phyloP scores from a whole-genome alignment of 2,113 vertebrate species.

The Nycticryphes semicollaris region DNA sequence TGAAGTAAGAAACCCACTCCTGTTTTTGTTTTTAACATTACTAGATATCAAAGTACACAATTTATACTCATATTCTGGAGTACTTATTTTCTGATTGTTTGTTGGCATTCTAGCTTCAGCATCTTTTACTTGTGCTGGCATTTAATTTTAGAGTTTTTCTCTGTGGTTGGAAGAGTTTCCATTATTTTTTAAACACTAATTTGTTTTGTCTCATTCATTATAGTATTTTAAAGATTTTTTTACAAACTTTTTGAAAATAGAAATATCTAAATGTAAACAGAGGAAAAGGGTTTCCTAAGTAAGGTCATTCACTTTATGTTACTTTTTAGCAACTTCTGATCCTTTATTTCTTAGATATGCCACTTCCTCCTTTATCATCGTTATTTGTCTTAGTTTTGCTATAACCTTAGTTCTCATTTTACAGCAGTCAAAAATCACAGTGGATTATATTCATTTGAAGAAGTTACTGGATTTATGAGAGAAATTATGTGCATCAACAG shows the following conservation, averaged over 20 bases:
- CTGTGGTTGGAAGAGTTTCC: background rate
- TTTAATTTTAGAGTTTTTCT: background rate
- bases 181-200: background rate
- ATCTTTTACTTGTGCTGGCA: background rate
- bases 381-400: background rate
- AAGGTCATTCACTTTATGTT: background rate
- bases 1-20: background rate
- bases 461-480: background rate
- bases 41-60: background rate
- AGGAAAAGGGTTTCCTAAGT: background rate
- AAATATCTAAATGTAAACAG: background rate
- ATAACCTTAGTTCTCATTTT: background rate
- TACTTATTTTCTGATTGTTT: background rate
- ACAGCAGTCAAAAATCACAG: background rate
- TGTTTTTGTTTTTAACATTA: background rate
- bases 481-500: background rate
- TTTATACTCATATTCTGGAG: background rate
- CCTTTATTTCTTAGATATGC: background rate
- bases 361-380: background rate
- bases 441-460: background rate
- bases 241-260: background rate
- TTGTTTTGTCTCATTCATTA: background rate
- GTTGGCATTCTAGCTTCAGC: background rate
- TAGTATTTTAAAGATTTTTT: background rate
- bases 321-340: background rate